Evolutionary conservation across 2,888 invertebrate species (phyloP).

Genomic region (Papilio elwesi): DNA sequence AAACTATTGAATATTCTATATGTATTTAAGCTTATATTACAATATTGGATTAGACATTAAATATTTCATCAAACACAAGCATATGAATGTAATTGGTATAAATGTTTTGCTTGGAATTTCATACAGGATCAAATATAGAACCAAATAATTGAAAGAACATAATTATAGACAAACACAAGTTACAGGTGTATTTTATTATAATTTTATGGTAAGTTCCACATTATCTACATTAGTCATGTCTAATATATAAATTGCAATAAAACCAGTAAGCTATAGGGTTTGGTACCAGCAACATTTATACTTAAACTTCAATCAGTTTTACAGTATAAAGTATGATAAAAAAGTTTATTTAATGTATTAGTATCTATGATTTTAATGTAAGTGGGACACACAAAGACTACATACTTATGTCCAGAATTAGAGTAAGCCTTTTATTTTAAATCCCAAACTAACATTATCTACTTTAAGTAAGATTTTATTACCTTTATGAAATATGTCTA

Average conservation of each 20-base stretch:
- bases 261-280: no score
- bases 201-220: background rate
- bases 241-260: no score
- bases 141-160: background rate
- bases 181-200: background rate
- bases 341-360: no score
- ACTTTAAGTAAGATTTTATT: conserved; percentile 1
- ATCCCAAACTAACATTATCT: background rate
- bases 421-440: no score
- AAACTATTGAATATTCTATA: background rate
- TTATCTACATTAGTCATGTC: background rate
- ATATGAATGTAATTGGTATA: background rate
- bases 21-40: background rate
- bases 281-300: no score
- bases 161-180: background rate
- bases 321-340: no score
- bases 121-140: background rate
- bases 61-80: background rate
- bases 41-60: background rate
- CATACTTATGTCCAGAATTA: no score
- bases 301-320: no score
- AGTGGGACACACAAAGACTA: no score
- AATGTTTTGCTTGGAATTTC: conserved; percentile 1
- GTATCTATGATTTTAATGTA: no score
- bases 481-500: background rate